Base-by-base conservation (phyloP, 2,888 invertebrate species). In the Andrena fulva region DNA sequence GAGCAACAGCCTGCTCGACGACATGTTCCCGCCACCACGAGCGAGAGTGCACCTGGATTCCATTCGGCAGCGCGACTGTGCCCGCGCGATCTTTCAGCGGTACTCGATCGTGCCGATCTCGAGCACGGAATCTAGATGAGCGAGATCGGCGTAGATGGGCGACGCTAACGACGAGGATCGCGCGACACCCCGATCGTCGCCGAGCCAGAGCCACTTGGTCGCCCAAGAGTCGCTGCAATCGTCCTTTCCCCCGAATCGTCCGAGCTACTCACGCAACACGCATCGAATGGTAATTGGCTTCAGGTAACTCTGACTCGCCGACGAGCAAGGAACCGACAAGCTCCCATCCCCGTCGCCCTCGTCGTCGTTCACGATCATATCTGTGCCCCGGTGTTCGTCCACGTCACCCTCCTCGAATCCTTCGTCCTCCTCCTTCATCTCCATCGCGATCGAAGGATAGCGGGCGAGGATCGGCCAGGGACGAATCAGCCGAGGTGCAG, bases 41-140 rank as follows among this genome's bases (percentile, higher is more conserved):
- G 27, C 77, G 86, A 82, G 79, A 85, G 66, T 82, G 78, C 85
- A 73, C 77, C 74, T 73, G 82, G 62, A 29, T 12, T 62, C 29
- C 52, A n/a, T 72, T 42, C 42, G 42, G 42, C 54, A 10, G 1
- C 4, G 1, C 4, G 0, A 29, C 12, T 3, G 27, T n/a, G 60
- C 35, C 12, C 60, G 42, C 27, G 54, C 50, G 16, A 66, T 52
- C 80, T 59, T 64, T 54, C 27, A 33, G 48, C 12, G 24, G 27
- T 56, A 31, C 2, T 20, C 35, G 66, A 3, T 29, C 8, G 54
- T 10, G 29, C 16, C 59, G 27, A 27, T 56, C 68, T 10, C 27
- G 68, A 69, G 31, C 29, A 6, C 56, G 56, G 16, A 35, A 29
- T 16, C 8, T n/a, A 31, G 42, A 12, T 10, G 35, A 60, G 35